Conservation (phyloP, 1,140 invertebrate species). For the Calephelis virginiensis region DNA sequence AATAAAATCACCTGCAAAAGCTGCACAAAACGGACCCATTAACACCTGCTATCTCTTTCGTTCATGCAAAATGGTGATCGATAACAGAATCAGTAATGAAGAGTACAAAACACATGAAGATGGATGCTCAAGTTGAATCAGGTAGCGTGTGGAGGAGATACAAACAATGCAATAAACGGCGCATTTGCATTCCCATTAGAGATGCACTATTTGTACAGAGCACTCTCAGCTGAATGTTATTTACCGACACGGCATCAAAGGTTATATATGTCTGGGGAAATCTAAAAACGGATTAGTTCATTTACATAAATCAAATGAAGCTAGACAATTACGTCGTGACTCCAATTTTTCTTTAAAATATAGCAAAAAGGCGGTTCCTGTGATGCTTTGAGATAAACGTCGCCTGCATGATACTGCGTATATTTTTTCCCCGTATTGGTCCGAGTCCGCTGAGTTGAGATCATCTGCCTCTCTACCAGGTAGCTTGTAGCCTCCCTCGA, state of each 20-base stretch:
- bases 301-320: slow-evolving; percentile 16
- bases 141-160: slow-evolving; percentile 14
- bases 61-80: not conserved
- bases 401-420: too few species aligned
- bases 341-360: too few species aligned
- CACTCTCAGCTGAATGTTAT: slow-evolving; percentile 24
- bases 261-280: slow-evolving; percentile 23
- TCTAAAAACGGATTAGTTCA: slow-evolving; percentile 19
- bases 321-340: too few species aligned
- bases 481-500: too few species aligned
- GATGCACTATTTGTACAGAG: slow-evolving; percentile 23
- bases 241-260: slow-evolving; percentile 20
- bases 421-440: too few species aligned
- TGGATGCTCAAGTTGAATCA: slow-evolving; percentile 21
- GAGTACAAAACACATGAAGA: slow-evolving; percentile 18
- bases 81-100: slow-evolving; percentile 11
- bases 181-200: slow-evolving; percentile 37
- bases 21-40: too few species aligned
- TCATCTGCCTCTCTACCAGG: too few species aligned
- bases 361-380: too few species aligned
- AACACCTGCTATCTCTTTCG: too few species aligned
- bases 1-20: too few species aligned
- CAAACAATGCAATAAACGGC: slow-evolving; percentile 22
- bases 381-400: too few species aligned
- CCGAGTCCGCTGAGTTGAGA: too few species aligned